Evolutionary conservation across 2,888 invertebrate genomes (phyloP), one percentile per base, ranked within the genome.

Genomic region (Chloroclysta siterata): DNA sequence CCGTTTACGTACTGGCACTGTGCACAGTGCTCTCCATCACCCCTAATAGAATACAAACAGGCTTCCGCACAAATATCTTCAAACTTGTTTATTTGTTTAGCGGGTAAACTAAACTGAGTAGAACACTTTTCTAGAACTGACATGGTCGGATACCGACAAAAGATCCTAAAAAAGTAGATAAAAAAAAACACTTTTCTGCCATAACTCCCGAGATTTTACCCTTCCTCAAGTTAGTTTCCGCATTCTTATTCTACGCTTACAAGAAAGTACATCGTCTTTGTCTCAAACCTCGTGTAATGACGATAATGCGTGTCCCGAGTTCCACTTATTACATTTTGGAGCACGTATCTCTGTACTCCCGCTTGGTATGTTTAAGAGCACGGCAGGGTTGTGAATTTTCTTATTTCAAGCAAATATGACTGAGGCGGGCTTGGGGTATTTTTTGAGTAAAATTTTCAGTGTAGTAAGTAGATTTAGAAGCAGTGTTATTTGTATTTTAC

Each of bases 321-420:
- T 65, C 59, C 71, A 73, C 79, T 82, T 82, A 83, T 83, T 83
- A 82, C 80, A 78, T 79, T 81, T 79, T 70, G 71, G 71, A 75
- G 74, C 83, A 79, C 86, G 82, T 84, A 75, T 72, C 62, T 63
- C 2, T 29, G 50, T 50, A 50, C 50, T 53, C 13, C 71, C 70
- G 68, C 60, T 68, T 68, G 77, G 82, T 81, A 84, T 82, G 82
- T 81, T 83, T 80, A 78, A 82, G 54, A 41, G 54, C 48, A 22
- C 1, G 22, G 53, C 52, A 36, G 57, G 53, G 39, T 44, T 58
- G 46, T 7, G 50, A 46, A 44, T 61, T 47, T 36, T 36, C 29
- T 51, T 51, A 51, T 36, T 51, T 50, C 29, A 3, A 28, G 14
- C 36, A 54, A 33, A 42, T 46, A 46, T 46, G 46, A 22, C 22